phyloP scores from a whole-genome alignment of 2,888 invertebrate genomes.

The Philhelius pedissequus region DNA sequence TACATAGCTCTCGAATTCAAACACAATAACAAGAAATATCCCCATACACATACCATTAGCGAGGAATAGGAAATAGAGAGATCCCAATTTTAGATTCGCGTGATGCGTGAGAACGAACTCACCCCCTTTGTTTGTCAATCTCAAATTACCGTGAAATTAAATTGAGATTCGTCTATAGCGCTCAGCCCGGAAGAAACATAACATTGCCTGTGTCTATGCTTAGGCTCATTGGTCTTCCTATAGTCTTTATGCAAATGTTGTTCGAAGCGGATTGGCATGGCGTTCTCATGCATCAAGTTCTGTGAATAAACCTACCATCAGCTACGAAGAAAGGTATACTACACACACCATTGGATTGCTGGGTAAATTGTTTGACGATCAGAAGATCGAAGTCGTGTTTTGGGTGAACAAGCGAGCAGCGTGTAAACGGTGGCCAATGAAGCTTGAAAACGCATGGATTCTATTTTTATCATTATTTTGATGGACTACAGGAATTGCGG shows the following conservation, averaged over 20 bases:
- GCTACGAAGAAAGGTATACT: background rate
- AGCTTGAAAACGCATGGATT: constrained; percentile 62
- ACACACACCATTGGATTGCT: background rate
- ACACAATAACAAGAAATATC: background rate
- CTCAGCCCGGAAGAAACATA: constrained; percentile 48
- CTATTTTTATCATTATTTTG: constrained; percentile 53
- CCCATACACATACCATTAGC: too few relatives aligned
- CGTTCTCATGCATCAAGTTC: constrained; percentile 41
- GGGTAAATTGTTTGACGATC: constrained; percentile 16
- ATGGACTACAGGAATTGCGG: constrained; percentile 67
- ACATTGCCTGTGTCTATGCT: background rate
- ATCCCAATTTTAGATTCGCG: constrained; percentile 42
- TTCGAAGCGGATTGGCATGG: background rate
- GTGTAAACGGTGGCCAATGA: constrained; percentile 41
- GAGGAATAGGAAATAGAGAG: background rate
- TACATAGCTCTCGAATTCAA: background rate
- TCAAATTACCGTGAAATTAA: constrained; percentile 69
- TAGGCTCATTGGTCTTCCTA: constrained; percentile 45
- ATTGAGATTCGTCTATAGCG: constrained; percentile 58
- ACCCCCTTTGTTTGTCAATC: constrained; percentile 66
- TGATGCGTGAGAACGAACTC: constrained; percentile 56
- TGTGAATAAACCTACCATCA: background rate
- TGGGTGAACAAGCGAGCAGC: constrained; percentile 45
- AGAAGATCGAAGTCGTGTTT: constrained; percentile 25
- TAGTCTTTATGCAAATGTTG: constrained; percentile 53